Evolutionary conservation across 2,888 invertebrate genomes (phyloP), one percentile per base, ranked within the genome.

Genomic region (Pheosia tremula): DNA sequence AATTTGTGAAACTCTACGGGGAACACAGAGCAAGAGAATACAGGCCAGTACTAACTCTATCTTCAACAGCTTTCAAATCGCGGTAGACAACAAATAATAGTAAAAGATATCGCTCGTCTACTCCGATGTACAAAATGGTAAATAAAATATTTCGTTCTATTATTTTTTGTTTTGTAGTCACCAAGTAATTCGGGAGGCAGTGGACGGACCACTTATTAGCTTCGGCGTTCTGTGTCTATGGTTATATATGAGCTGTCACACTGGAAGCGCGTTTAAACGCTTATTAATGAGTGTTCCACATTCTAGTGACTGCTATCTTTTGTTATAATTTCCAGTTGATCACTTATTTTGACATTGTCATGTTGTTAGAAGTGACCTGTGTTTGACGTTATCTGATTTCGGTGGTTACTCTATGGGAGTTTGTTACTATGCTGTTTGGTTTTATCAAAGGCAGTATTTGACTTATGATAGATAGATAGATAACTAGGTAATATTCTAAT

Each of bases 151-250:
- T 66, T 72, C 64, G 64, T 63, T 63, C 63, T 62, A 57, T 58
- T 61, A 66, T 66, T 70, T 60, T 62, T 57, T 57, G 53, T 64
- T 62, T 57, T 57, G 53, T 64, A 47, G 47, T 4, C 6, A 41
- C 36, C 60, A 77, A 80, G 79, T 82, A 82, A 84, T 84, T 81
- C 82, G 79, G 24, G 84, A 75, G 79, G 84, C 82, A 72, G 62
- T 60, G 62, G 71, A 64, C 75, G 61, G 59, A 62, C 74, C 63
- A 74, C 77, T 80, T 77, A 79, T 77, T 79, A 76, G 66, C 66
- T 63, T 66, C 60, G 56, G 64, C 71, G 68, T 74, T 75, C 67
- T 64, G 67, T 64, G 56, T 64, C 53, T 57, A 61, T 58, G 59
- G 63, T 76, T 77, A 78, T 69, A 65, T 73, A 80, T 75, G 54